Evolutionary conservation across 2,113 vertebrate genomes (phyloP).

Genomic region (Ageneiosus marmoratus): DNA sequence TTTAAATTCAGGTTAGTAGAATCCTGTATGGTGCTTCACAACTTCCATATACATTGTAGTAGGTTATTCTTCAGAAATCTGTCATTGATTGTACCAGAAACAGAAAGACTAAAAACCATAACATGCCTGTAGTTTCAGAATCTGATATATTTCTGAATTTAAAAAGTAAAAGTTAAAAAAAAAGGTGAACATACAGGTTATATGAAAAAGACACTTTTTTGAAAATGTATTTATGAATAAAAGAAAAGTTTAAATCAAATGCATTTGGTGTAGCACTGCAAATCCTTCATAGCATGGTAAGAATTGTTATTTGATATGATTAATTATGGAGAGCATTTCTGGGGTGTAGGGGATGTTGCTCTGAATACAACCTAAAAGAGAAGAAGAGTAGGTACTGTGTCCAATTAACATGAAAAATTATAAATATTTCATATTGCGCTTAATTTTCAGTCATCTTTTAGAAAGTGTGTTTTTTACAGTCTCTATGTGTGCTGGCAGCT

Average conservation of each 20-base stretch:
- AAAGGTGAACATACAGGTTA: no score
- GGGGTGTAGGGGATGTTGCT: not conserved
- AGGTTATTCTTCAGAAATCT: not conserved
- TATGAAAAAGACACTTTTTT: not conserved
- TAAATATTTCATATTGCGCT: not conserved
- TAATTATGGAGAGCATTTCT: not conserved
- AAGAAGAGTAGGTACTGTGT: not conserved
- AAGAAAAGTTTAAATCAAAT: not conserved
- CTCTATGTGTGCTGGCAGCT: not conserved
- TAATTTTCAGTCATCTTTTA: not conserved
- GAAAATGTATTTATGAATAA: not conserved
- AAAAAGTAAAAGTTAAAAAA: not conserved
- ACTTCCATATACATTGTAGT: not conserved
- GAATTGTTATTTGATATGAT: no score
- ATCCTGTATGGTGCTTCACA: not conserved
- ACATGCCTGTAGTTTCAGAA: not conserved
- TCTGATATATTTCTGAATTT: not conserved
- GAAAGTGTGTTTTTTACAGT: not conserved
- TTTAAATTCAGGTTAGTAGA: not conserved
- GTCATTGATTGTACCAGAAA: not conserved
- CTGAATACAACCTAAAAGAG: not conserved
- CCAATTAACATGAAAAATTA: not conserved
- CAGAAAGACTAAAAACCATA: not conserved
- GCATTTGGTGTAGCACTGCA: conserved; percentile 33
- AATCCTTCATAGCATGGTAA: not conserved